Evolutionary conservation across 1,140 invertebrate species (phyloP).

Genomic region (Colletes gigas): DNA sequence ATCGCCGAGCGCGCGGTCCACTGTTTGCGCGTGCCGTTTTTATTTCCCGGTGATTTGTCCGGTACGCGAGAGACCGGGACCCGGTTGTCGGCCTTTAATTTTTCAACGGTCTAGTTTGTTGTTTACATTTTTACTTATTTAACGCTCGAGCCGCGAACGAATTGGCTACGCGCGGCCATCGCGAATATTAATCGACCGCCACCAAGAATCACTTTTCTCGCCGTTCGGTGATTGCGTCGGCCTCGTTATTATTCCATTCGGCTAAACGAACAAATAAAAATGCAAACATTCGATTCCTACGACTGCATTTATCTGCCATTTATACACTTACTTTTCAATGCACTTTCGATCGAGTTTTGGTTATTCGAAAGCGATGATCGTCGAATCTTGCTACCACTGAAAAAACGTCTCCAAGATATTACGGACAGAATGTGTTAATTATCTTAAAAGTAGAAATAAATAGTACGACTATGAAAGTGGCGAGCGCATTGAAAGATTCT

Average conservation of each 20-base stretch:
- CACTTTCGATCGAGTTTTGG: too few relatives aligned
- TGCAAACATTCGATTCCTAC: not conserved
- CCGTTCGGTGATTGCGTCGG: not conserved
- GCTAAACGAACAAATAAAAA: not conserved
- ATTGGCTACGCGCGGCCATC: not conserved
- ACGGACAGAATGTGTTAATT: too few relatives aligned
- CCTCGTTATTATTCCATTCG: not conserved
- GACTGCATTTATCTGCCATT: not conserved
- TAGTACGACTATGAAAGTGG: too few relatives aligned
- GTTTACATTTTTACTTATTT: slow-evolving; percentile 1
- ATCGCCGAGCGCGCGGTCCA: not conserved
- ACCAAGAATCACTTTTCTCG: not conserved
- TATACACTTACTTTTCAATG: too few relatives aligned
- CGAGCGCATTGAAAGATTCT: too few relatives aligned
- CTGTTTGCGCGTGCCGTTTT: too few relatives aligned
- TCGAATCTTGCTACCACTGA: too few relatives aligned
- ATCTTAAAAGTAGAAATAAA: too few relatives aligned
- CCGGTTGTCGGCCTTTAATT: not conserved
- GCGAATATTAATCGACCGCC: slow-evolving; percentile 6
- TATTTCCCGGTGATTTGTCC: not conserved
- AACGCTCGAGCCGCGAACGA: not conserved
- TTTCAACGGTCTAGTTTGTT: not conserved
- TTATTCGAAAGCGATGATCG: too few relatives aligned
- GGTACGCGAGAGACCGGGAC: too few relatives aligned
- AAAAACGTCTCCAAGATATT: too few relatives aligned